phyloP scores from a whole-genome alignment of 2,888 invertebrate species.

The Nemotelus pantherinus region DNA sequence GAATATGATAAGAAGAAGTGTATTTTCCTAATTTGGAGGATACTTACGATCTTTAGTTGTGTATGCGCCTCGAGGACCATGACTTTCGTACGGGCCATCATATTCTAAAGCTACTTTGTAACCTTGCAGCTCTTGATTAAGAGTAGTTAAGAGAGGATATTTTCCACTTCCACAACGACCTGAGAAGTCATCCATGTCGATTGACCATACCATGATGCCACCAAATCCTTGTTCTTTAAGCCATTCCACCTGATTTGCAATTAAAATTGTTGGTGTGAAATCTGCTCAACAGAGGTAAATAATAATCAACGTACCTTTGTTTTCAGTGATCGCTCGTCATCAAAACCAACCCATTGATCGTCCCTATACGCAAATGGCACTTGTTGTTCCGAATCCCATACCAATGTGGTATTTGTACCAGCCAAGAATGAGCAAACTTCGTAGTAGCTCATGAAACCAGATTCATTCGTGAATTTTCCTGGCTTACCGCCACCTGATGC shows the following conservation, averaged over 20 bases:
- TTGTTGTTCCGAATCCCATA: constrained; percentile 96
- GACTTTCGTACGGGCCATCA: constrained; percentile 86
- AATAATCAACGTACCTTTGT: constrained; percentile 75
- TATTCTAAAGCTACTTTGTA: constrained; percentile 85
- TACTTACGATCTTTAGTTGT: constrained; percentile 89
- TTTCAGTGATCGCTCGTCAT: constrained; percentile 89
- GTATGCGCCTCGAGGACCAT: constrained; percentile 75
- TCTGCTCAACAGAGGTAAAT: constrained; percentile 1
- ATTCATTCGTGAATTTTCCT: constrained; percentile 91
- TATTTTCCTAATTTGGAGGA: neutral
- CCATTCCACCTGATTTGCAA: constrained; percentile 81
- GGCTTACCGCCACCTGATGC: constrained; percentile 87
- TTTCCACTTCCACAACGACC: constrained; percentile 91
- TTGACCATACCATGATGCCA: constrained; percentile 96
- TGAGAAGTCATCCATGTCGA: constrained; percentile 94
- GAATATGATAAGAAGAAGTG: neutral
- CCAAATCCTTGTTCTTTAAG: constrained; percentile 93
- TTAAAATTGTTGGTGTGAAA: constrained; percentile 6
- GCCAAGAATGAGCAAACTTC: constrained; percentile 93
- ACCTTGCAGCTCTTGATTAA: constrained; percentile 84
- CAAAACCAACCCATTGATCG: constrained; percentile 95
- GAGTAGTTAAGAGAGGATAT: constrained; percentile 87
- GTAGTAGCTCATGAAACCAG: constrained; percentile 94
- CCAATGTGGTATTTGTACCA: constrained; percentile 88
- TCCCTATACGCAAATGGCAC: constrained; percentile 93